A percentile compares a stretch with the other conserved stretches of the same genome.
Evolutionary conservation across 1,140 invertebrate genomes (phyloP).

Genomic region (Cephus cinctus): DNA sequence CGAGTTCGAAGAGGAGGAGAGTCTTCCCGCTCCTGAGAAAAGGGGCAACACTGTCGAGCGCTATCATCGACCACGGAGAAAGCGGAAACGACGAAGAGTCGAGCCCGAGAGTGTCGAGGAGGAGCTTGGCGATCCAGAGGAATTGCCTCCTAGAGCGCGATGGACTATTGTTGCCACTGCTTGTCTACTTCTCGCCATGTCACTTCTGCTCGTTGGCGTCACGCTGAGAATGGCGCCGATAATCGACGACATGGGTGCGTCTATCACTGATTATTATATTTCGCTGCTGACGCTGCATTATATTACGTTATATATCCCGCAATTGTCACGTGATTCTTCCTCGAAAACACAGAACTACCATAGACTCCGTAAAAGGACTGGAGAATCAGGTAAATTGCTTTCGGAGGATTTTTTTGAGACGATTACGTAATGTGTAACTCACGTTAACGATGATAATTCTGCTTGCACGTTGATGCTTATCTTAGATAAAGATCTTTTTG

Average conservation of each 20-base stretch:
- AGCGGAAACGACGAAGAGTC: conserved; percentile 41
- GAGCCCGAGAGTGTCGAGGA: conserved; percentile 32
- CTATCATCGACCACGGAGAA: conserved; percentile 45
- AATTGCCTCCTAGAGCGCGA: conserved; percentile 75
- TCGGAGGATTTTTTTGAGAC: no score
- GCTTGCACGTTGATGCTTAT: no score
- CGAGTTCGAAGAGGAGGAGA: conserved; percentile 50
- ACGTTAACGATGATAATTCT: no score
- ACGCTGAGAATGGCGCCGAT: conserved; percentile 87
- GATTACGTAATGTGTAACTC: no score
- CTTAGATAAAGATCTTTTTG: no score
- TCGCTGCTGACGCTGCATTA: neutral
- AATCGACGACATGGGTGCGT: conserved; percentile 91
- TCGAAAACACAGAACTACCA: no score
- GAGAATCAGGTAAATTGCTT: no score
- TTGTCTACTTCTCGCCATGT: conserved; percentile 80
- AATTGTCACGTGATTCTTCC: neutral
- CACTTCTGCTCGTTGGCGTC: conserved; percentile 82
- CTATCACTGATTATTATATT: neutral
- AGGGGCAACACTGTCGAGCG: conserved; percentile 34
- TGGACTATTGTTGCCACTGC: conserved; percentile 88
- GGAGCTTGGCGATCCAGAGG: conserved; percentile 63
- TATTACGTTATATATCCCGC: neutral
- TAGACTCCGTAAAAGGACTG: no score
- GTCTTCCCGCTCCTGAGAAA: conserved; percentile 38